Evolutionary conservation across 2,113 vertebrate genomes (phyloP), one percentile per base, ranked within the genome.

Genomic region (Potamarius usumacintae): DNA sequence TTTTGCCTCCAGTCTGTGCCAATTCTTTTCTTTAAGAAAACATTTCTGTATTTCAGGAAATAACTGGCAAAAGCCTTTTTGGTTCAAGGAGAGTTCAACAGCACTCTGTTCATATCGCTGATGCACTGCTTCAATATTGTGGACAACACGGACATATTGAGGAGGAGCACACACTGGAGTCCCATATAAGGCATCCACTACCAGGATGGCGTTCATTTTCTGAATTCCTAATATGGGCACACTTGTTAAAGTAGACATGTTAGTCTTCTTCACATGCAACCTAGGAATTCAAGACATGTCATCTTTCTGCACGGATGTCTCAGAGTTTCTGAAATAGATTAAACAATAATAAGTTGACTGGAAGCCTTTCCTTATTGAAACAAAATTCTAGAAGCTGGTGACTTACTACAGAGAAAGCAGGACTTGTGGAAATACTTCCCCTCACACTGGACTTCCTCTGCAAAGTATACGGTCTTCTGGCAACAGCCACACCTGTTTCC

Each of bases 351-450:
- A 65, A 86, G 76, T 50, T 14, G 5, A 25, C 7, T 50, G 34
- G 34, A 58, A 52, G 57, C 63, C 9, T 6, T 52, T 76, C 5
- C 11, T 42, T 42, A 17, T 81, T 67, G 3, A 25, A 42, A 77
- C 20, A 7, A 53, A 55, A 34, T 57, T 17, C 22, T 34, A 20
- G n/a, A 58, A 60, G 20, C 17, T 14, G 62, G 7, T 34, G n/a
- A 97, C 98, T 98, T 90, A 99, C 98, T 97, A 94, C 98, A 99
- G 84, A 97, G 96, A 77, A 99, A 99, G 91, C 98, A 99, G 95
- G 97, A 97, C 85, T 96, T 96, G 89, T 99, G 98, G 94, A 97
- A 99, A 92, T 97, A 98, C 89, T 96, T 95, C 52, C 98, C 98
- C 0, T 99, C 98, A 0, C 98, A 99, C 94, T 99, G 98, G 87